Evolutionary conservation across 1,140 invertebrate species (phyloP).

Genomic region (Heliconius congener): DNA sequence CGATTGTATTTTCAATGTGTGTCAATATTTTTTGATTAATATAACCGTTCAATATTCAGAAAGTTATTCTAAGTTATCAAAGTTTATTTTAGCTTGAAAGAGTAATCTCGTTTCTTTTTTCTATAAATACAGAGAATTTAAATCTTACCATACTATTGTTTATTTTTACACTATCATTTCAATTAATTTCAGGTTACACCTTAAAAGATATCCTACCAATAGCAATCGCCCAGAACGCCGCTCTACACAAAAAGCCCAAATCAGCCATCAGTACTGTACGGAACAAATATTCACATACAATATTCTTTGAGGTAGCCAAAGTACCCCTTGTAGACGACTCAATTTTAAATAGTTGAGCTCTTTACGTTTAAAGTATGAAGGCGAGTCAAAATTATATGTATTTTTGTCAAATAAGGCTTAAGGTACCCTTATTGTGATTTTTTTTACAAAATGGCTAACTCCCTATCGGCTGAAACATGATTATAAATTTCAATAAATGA

Average conservation of each 20-base stretch:
- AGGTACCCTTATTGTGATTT: constrained; percentile 19
- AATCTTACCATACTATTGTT: background rate
- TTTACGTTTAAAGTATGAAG: constrained; percentile 54
- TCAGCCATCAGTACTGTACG: constrained; percentile 91
- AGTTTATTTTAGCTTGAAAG: background rate
- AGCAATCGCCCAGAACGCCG: constrained; percentile 87
- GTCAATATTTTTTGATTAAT: too few relatives aligned
- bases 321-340: constrained; percentile 83
- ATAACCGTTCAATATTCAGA: too few relatives aligned
- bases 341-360: constrained; percentile 58
- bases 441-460: constrained; percentile 1
- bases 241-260: constrained; percentile 88
- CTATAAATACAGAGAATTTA: too few relatives aligned
- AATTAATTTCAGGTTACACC: constrained; percentile 84
- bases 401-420: constrained; percentile 25
- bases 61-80: too few relatives aligned
- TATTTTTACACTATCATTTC: background rate
- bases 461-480: background rate
- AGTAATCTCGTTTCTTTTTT: too few relatives aligned
- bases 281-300: constrained; percentile 97
- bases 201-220: constrained; percentile 88
- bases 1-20: too few relatives aligned
- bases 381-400: constrained; percentile 49
- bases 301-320: constrained; percentile 93
- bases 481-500: background rate